A percentile compares a stretch with the other conserved stretches of the same genome.
Evolutionary conservation across 1,140 invertebrate genomes (phyloP).

Genomic region (Tetramorium simillimum): DNA sequence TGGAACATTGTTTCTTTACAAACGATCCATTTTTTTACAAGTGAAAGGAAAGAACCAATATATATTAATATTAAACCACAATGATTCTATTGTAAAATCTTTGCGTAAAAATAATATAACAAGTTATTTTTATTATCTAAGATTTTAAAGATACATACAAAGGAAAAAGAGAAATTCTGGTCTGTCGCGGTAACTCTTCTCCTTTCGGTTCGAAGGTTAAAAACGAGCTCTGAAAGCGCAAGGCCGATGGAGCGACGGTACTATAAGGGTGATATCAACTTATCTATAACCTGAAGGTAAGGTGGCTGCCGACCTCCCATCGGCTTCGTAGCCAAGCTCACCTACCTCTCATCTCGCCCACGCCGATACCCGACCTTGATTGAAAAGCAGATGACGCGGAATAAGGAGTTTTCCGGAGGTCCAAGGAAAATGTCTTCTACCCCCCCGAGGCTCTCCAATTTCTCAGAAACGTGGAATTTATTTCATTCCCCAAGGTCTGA

Average conservation of each 20-base stretch:
- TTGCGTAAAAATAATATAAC: constrained; percentile 8
- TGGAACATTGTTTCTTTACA: not conserved
- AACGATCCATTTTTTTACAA: not conserved
- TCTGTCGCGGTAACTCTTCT: constrained; percentile 43
- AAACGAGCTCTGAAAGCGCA: constrained; percentile 53
- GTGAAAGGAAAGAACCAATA: not conserved
- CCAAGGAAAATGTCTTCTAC: constrained; percentile 75
- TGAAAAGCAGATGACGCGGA: constrained; percentile 77
- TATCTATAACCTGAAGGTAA: constrained; percentile 64
- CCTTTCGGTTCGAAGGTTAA: constrained; percentile 44
- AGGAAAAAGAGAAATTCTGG: not conserved
- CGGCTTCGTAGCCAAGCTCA: constrained; percentile 42
- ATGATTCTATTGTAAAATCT: not conserved
- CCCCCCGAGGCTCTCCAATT: constrained; percentile 74
- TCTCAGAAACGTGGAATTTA: constrained; percentile 76
- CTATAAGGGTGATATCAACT: constrained; percentile 66
- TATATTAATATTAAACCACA: not conserved
- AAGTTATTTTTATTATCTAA: not conserved
- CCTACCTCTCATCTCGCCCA: constrained; percentile 65
- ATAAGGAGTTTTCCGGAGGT: constrained; percentile 73
- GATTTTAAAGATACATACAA: not conserved
- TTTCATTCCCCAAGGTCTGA: constrained; percentile 69
- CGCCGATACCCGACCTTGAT: constrained; percentile 74
- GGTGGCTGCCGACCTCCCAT: constrained; percentile 44
- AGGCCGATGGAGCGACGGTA: constrained; percentile 58